phyloP scores from a whole-genome alignment of 1,140 invertebrate species.

The Rhysida immarginata region DNA sequence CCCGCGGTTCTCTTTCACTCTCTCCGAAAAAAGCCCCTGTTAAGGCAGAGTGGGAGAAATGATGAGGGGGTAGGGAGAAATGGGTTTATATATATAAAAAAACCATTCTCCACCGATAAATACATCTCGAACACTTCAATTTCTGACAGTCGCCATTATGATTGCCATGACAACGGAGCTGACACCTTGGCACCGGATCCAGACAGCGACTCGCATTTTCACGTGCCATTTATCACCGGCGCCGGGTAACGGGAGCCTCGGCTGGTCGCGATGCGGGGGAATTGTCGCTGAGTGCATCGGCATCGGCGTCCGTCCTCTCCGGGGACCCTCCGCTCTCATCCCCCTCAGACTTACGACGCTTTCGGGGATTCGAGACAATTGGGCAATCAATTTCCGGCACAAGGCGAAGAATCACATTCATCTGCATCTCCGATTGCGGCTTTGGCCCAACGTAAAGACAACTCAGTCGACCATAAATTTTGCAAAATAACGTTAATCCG shows the following conservation, averaged over 20 bases:
- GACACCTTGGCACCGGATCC: neutral
- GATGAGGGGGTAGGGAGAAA: no score
- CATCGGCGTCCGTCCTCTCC: neutral
- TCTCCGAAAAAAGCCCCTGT: no score
- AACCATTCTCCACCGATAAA: conserved; percentile 2
- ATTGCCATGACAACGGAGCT: conserved; percentile 3
- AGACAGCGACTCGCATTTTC: neutral
- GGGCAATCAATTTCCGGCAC: conserved; percentile 5
- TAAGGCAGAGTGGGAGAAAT: no score
- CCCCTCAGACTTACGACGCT: conserved; percentile 5
- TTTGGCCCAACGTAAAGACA: neutral
- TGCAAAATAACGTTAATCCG: neutral
- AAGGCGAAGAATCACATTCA: conserved; percentile 2
- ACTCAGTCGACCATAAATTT: neutral
- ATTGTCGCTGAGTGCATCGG: neutral
- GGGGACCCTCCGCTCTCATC: neutral
- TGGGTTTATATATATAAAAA: no score
- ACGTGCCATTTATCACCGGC: conserved; percentile 2
- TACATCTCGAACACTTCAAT: neutral
- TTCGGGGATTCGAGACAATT: conserved; percentile 3
- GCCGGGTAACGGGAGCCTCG: conserved; percentile 1
- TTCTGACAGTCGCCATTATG: neutral
- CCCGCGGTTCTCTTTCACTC: no score
- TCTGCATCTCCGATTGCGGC: conserved; percentile 3
- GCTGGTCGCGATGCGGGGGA: no score